A percentile compares a stretch with the other conserved stretches of the same genome.
phyloP scores from a whole-genome alignment of 92 coral and sea anemone genomes.

The Desmophyllum pertusum region DNA sequence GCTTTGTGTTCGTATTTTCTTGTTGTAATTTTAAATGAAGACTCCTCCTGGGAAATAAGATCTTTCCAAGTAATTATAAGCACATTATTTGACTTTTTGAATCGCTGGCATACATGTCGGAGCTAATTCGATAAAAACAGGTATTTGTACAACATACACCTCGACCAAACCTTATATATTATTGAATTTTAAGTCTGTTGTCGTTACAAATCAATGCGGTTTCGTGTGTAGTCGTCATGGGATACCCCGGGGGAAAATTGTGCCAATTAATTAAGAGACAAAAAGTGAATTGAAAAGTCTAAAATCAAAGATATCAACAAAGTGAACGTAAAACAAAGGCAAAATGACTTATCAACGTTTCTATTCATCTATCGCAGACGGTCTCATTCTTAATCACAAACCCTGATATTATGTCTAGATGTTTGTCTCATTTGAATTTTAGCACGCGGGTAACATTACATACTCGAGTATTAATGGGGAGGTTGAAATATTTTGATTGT shows the following conservation, averaged over 20 bases:
- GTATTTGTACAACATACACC: not conserved
- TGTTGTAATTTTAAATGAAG: not conserved
- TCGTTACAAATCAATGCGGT: not conserved
- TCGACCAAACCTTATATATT: not conserved
- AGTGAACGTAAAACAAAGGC: not conserved
- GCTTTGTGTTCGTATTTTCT: not conserved
- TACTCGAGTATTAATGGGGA: too few species aligned
- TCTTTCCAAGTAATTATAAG: not conserved
- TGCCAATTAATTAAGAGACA: not conserved
- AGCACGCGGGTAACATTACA: not conserved
- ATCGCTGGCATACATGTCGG: not conserved
- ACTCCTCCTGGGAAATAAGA: not conserved
- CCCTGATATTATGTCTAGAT: slow-evolving; percentile 20
- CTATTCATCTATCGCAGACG: too few species aligned
- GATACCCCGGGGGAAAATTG: not conserved
- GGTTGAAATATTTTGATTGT: too few species aligned
- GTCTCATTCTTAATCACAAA: not conserved
- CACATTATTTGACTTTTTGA: not conserved
- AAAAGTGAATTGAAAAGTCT: not conserved
- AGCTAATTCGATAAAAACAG: not conserved
- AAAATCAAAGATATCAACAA: not conserved
- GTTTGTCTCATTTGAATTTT: not conserved
- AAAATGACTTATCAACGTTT: too few species aligned
- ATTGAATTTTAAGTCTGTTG: slow-evolving; percentile 3
- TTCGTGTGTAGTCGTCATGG: not conserved